These are phyloP conservation scores for Parotocinclus haroldoi DNA, from an alignment of 2,797 vertebrate genomes.

Conservation along the genomic window DNA sequence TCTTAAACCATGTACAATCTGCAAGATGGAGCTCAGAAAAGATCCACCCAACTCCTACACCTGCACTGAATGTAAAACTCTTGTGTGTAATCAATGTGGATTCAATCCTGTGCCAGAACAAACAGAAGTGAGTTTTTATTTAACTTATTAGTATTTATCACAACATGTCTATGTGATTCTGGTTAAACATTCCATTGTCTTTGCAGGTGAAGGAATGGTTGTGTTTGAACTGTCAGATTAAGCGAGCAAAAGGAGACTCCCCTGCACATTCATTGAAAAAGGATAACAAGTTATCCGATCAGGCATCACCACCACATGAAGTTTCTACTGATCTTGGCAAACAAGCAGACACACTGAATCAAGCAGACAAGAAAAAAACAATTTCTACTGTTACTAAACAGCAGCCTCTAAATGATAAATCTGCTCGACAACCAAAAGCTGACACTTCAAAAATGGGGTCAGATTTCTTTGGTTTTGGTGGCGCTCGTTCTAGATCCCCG, in stretches of 20 bases:
- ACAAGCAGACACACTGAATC: constrained; percentile 53
- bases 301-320: constrained; percentile 27
- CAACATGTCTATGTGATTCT: no score
- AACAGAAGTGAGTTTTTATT: constrained; percentile 40
- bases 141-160: no score
- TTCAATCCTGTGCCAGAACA: constrained; percentile 88
- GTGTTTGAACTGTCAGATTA: constrained; percentile 95
- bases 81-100: constrained; percentile 82
- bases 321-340: constrained; percentile 58
- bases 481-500: constrained; percentile 74
- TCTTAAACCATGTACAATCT: constrained; percentile 79
- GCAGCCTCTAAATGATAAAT: constrained; percentile 40
- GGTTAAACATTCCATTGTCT: neutral
- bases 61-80: constrained; percentile 88
- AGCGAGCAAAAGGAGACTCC: constrained; percentile 76
- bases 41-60: constrained; percentile 83
- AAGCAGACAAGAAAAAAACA: constrained; percentile 51
- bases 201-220: constrained; percentile 84
- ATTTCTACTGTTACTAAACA: constrained; percentile 38
- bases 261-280: constrained; percentile 54
- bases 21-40: constrained; percentile 81
- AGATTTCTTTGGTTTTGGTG: constrained; percentile 79
- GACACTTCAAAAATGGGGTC: constrained; percentile 63
- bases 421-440: constrained; percentile 53
- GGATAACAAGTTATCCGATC: constrained; percentile 38